Base-by-base conservation (phyloP, 2,797 vertebrate species). In the Chaetophractus vellerosus region DNA sequence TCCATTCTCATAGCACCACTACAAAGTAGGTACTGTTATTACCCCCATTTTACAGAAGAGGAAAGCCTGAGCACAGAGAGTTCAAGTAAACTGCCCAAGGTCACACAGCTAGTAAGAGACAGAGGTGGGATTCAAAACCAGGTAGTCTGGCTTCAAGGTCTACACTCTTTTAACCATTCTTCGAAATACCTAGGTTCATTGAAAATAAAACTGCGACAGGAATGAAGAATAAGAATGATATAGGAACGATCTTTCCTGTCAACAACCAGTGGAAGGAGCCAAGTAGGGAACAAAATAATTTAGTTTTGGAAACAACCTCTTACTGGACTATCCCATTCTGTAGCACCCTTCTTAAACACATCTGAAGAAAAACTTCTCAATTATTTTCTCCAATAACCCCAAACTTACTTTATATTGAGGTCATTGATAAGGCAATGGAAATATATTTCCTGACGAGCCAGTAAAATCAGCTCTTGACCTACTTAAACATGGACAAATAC, bases 201-300 rank as follows among this genome's bases (percentile, higher is more conserved):
- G 69, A 93, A 83, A 90, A 91, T 63, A 96, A 79, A 95, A 76
- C 33, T 57, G 52, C 59, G 48, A 68, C 23, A 81, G 26, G n/a
- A 80, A 63, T 52, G 76, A 93, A 71, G 28, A 79, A 71, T 3
- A 83, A 61, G 31, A 96, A 52, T 18, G 78, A 76, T 1, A 93
- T 8, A 28, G 31, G 50, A 36, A 52, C 74, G 52, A 55, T 55
- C 63, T 88, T 96, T 90, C 69, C 80, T 91, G 36, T 82, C 80
- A 91, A 88, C 15, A 57, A 57, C 36, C 45, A 36, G 23, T 0
- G 45, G 57, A 79, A 86, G 68, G 59, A 80, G 69, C 11, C 14
- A 48, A 81, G 16, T 31, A 69, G 61, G 31, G 14, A 95, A 72
- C 36, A n/a, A 79, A 24, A 48, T 0, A 81, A 31, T 28, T 50